Evolutionary conservation across 2,113 vertebrate species (phyloP), one percentile per base, ranked within the genome.

Genomic region (Pitta sordida): DNA sequence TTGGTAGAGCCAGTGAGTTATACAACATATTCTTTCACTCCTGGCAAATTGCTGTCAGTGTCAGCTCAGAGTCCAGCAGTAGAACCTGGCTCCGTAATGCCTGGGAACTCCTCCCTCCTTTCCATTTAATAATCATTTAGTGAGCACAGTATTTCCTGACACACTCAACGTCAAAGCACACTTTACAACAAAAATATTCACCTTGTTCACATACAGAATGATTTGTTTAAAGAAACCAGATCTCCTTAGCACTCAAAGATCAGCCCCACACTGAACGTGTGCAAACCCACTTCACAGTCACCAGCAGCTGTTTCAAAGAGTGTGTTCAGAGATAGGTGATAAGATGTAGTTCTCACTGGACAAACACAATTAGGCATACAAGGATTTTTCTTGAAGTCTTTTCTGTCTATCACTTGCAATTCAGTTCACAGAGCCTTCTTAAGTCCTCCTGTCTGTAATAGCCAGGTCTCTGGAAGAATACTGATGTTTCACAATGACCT

Each of bases 401-500:
- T 95, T 83, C 89, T 79, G 88, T 95, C 94, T 91, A 85, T 97
- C 96, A 97, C 97, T 97, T 97, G 94, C 94, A 98, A 96, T 80
- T 65, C 93, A 86, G 93, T 89, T 86, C 89, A 93, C 83, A 96
- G 93, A 94, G 96, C 95, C 95, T 97, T 96, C 93, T 97, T 80
- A 90, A 92, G 67, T 69, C 86, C 85, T 96, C 88, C 93, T 95
- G 86, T 87, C 97, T 96, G 95, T 96, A 97, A 98, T 92, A 98
- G 96, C 96, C 95, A 97, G 88, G 96, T 90, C 97, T 97, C 94
- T 89, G 95, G 96, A 97, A 98, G 97, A 98, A 98, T 96, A 97
- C 82, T 58, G 94, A 94, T 96, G 97, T 98, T 96, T 94, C 98
- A 98, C 96, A 98, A 98, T 98, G 98, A 97, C 95, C 96, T 97